Conservation (phyloP, 2,113 vertebrate species). For the Barbus barbus region DNA sequence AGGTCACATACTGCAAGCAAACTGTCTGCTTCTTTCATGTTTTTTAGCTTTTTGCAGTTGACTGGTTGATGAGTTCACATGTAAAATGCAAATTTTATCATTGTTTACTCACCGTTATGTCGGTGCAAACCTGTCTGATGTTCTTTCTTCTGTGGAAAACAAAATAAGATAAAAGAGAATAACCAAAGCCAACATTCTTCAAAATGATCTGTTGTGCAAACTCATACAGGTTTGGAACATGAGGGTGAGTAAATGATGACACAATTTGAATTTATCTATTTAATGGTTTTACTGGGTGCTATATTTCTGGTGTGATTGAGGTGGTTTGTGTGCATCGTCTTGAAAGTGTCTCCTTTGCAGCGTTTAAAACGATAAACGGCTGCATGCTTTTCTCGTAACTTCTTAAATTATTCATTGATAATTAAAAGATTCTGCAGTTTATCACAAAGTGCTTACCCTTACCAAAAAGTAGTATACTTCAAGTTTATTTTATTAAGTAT, state of each 20-base stretch:
- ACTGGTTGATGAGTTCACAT: no score
- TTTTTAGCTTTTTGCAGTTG: no score
- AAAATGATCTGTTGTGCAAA: background rate
- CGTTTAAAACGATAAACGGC: background rate
- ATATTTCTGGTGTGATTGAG: background rate
- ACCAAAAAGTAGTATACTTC: no score
- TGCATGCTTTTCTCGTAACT: background rate
- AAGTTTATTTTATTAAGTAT: no score
- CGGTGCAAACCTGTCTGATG: no score
- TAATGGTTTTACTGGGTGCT: background rate
- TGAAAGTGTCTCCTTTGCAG: conserved; percentile 2
- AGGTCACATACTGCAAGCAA: background rate
- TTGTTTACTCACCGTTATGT: no score
- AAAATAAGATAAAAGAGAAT: no score
- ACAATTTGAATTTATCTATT: no score
- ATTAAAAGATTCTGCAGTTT: background rate
- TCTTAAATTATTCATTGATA: background rate
- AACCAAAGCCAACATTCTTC: background rate
- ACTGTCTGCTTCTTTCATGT: no score
- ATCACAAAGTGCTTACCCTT: background rate
- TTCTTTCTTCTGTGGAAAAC: no score
- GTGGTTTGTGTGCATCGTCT: background rate
- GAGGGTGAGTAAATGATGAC: background rate
- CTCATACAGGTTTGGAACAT: background rate
- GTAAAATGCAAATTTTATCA: no score